phyloP scores from a whole-genome alignment of 2,888 invertebrate species.

The Mythimna impura region DNA sequence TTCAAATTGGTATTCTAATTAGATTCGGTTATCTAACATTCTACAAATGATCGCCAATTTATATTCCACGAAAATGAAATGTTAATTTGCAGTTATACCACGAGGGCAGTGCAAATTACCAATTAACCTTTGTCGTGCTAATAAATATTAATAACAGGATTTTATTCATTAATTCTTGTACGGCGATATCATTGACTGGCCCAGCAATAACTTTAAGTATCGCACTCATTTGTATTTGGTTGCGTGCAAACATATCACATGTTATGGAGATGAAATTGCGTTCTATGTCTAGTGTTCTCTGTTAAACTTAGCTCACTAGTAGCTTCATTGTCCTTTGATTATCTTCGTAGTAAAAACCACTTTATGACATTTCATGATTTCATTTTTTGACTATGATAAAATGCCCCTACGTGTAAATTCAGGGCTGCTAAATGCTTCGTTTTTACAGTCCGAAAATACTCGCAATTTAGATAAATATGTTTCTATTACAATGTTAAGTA shows the following conservation, averaged over 20 bases:
- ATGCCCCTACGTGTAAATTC: not conserved
- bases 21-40: conserved; percentile 50
- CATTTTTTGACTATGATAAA: not conserved
- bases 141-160: conserved; percentile 64
- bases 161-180: conserved; percentile 61
- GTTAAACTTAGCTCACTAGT: not conserved
- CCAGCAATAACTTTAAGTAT: conserved; percentile 43
- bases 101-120: conserved; percentile 61
- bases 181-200: conserved; percentile 52
- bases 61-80: conserved; percentile 62
- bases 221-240: conserved; percentile 39
- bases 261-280: not conserved
- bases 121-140: conserved; percentile 66
- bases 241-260: conserved; percentile 12
- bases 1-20: conserved; percentile 19
- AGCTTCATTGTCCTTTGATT: not conserved
- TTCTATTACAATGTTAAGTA: too few relatives aligned
- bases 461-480: not conserved
- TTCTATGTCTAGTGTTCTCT: not conserved
- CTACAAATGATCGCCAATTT: conserved; percentile 50
- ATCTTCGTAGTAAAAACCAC: not conserved
- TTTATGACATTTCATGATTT: too few relatives aligned
- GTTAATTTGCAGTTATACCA: conserved; percentile 51
- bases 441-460: not conserved
- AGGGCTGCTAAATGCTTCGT: not conserved